Conservation (phyloP, 2,113 vertebrate species). For the Globicephala melas region DNA sequence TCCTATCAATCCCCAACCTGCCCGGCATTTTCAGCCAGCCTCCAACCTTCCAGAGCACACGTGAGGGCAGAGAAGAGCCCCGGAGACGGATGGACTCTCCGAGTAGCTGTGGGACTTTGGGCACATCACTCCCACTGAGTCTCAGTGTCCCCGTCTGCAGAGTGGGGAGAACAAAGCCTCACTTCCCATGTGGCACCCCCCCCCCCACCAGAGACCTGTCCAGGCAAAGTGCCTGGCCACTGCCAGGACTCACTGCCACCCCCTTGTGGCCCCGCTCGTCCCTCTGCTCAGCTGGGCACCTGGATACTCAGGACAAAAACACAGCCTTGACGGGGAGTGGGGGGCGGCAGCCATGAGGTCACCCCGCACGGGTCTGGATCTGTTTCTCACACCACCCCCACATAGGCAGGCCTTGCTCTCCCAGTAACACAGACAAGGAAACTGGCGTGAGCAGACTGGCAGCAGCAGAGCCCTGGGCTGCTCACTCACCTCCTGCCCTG, state of each 20-base stretch:
- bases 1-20: neutral
- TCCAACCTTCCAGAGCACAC: too few species aligned
- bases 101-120: neutral
- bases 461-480: neutral
- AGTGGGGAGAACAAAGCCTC: neutral
- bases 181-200: accelerated
- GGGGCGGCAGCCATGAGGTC: too few species aligned
- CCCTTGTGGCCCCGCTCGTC: too few species aligned
- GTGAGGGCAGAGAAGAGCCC: neutral
- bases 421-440: neutral
- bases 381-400: accelerated
- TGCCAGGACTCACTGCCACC: neutral
- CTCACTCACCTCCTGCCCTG: neutral
- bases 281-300: neutral
- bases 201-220: neutral
- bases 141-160: accelerated
- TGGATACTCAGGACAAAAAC: too few species aligned
- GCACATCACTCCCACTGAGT: accelerated
- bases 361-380: accelerated
- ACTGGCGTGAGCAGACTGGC: accelerated
- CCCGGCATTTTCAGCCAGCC: neutral
- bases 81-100: neutral
- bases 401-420: neutral
- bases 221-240: too few species aligned
- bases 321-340: neutral